Evolutionary conservation across 2,797 vertebrate species (phyloP), one percentile per base, ranked within the genome.

Genomic region (Eurystomus glaucurus): DNA sequence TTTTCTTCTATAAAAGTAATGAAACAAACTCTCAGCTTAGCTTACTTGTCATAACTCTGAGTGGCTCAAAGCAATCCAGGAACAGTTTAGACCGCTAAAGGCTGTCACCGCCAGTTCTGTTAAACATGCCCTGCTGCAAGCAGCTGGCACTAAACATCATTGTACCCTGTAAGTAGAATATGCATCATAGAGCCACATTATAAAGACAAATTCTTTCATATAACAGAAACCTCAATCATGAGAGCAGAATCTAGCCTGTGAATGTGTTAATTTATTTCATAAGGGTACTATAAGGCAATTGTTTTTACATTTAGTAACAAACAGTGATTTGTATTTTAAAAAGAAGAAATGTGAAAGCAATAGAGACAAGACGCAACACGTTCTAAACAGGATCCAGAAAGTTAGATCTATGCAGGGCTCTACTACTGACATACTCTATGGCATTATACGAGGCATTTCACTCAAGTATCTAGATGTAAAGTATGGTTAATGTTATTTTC

Each of bases 91-190:
- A 52, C 37, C 71, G 35, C 33, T 13, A 70, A 61, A 57, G 45
- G 54, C 64, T 91, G 79, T 66, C 64, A 39, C 50, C 75, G 51
- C 61, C 71, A 82, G 37, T 87, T 92, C 68, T 64, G 58, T 95
- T 94, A 96, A 97, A 97, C 77, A 33, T 11, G 16, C 70, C 45
- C 88, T 70, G 33, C 6, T 94, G 68, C 84, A 98, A 96, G 81
- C 83, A 96, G 37, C 96, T 97, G 91, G 76, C 96, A 65, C 80
- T 77, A 96, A 97, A 88, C 66, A 90, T 90, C 92, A 69, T 68
- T 93, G 43, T 55, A 65, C 68, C 48, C 70, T 25, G 4, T 96
- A 96, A 91, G 69, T 55, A 97, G 95, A 95, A 97, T 95, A 92
- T 94, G 71, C 45, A 93, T 50, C 39, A 93, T 55, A 68, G 18